Evolutionary conservation across 2,888 invertebrate genomes (phyloP).

Genomic region (Melanostoma mellinum): DNA sequence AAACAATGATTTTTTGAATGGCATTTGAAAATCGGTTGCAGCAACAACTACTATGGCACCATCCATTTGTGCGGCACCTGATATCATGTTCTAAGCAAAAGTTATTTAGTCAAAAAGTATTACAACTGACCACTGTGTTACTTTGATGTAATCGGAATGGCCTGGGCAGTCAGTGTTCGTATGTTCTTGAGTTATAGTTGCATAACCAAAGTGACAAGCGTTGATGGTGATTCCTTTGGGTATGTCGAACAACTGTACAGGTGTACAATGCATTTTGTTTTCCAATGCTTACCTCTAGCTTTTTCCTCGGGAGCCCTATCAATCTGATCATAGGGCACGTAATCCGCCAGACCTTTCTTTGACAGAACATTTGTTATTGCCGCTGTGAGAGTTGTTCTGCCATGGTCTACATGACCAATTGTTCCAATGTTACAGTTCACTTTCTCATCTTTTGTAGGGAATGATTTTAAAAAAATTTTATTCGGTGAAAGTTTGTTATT

Average conservation of each 20-base stretch:
- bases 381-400: slow-evolving; percentile 96
- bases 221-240: slow-evolving; percentile 92
- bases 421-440: slow-evolving; percentile 92
- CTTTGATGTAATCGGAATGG: slow-evolving; percentile 93
- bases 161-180: slow-evolving; percentile 99
- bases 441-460: slow-evolving; percentile 59
- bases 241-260: not conserved
- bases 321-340: slow-evolving; percentile 92
- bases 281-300: slow-evolving; percentile 87
- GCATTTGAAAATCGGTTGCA: slow-evolving; percentile 97
- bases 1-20: slow-evolving; percentile 90
- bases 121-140: slow-evolving; percentile 25
- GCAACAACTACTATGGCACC: slow-evolving; percentile 95
- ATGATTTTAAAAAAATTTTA: not conserved
- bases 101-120: not conserved
- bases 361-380: slow-evolving; percentile 94
- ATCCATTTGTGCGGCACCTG: slow-evolving; percentile 98
- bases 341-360: slow-evolving; percentile 87
- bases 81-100: slow-evolving; percentile 91
- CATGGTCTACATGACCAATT: slow-evolving; percentile 99
- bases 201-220: slow-evolving; percentile 94
- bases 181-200: slow-evolving; percentile 88
- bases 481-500: not conserved
- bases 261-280: too few species aligned
- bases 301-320: slow-evolving; percentile 97